Evolutionary conservation across 2,113 vertebrate genomes (phyloP).

Genomic region (Sarotherodon lohbergeri): DNA sequence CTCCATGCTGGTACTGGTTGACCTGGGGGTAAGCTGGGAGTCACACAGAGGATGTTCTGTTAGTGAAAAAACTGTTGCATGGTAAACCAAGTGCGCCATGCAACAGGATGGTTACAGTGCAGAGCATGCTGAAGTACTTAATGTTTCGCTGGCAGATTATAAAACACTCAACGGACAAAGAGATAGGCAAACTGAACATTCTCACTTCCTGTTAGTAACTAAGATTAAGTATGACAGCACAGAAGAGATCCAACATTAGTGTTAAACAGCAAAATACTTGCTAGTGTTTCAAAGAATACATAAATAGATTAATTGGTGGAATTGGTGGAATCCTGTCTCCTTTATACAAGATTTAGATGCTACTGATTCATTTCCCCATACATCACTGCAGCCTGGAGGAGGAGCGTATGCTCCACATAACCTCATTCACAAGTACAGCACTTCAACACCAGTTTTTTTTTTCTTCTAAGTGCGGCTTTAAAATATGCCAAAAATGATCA

Average conservation of each 20-base stretch:
- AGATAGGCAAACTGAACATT: not conserved
- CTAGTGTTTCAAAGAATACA: not conserved
- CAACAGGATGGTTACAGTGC: not conserved
- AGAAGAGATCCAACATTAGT: not conserved
- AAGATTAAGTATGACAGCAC: not conserved
- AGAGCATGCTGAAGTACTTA: not conserved
- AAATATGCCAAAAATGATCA: not conserved
- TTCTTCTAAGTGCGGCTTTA: not conserved
- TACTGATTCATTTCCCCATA: not conserved
- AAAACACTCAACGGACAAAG: not conserved
- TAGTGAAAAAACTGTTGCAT: slow-evolving; percentile 27
- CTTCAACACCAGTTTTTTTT: not conserved
- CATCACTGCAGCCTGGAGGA: not conserved
- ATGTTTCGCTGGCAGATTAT: not conserved
- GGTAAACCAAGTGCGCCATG: slow-evolving; percentile 7
- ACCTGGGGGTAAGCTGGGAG: slow-evolving; percentile 82
- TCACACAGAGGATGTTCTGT: slow-evolving; percentile 53
- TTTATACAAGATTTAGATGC: not conserved
- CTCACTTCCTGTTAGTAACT: not conserved
- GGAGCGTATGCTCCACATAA: not conserved
- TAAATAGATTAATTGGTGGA: not conserved
- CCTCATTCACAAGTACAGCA: not conserved
- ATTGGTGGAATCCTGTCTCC: not conserved
- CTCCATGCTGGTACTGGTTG: slow-evolving; percentile 81
- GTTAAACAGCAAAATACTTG: slow-evolving; percentile 38